Evolutionary conservation across 2,113 vertebrate genomes (phyloP).

Genomic region (Rhynchomys soricoides): DNA sequence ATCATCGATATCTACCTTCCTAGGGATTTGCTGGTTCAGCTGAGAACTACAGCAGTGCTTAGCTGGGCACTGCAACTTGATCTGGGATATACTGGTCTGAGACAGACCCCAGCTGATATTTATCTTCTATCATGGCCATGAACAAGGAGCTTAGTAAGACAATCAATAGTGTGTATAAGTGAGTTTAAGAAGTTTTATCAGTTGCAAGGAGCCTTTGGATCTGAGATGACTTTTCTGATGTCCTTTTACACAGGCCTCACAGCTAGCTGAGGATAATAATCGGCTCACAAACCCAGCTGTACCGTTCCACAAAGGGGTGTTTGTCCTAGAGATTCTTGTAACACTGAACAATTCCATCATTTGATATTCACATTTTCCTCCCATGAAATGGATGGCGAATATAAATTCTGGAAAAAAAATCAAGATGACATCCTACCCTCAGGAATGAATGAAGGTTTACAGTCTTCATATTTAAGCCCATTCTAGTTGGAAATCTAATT

Average conservation of each 20-base stretch:
- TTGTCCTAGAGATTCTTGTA: not conserved
- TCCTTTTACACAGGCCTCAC: not conserved
- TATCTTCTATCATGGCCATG: not conserved
- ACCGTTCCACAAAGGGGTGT: not conserved
- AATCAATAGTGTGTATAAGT: not conserved
- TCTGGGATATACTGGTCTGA: not conserved
- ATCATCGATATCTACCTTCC: conserved; percentile 7
- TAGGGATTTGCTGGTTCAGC: conserved; percentile 21
- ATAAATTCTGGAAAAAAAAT: not conserved
- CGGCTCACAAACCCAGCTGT: not conserved
- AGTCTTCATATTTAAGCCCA: not conserved
- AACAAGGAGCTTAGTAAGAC: conserved; percentile 36
- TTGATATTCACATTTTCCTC: not conserved
- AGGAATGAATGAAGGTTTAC: not conserved
- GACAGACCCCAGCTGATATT: not conserved
- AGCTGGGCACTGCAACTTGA: conserved; percentile 13
- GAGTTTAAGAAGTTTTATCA: conserved; percentile 44
- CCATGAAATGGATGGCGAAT: not conserved
- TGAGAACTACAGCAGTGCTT: not conserved
- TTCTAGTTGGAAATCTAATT: not conserved
- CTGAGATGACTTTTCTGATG: conserved; percentile 22
- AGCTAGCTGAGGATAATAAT: not conserved
- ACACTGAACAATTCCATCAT: not conserved
- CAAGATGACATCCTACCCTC: not conserved
- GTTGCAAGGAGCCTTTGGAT: not conserved